Conservation (phyloP, 2,888 invertebrate genomes). For the Andrena praecox region DNA sequence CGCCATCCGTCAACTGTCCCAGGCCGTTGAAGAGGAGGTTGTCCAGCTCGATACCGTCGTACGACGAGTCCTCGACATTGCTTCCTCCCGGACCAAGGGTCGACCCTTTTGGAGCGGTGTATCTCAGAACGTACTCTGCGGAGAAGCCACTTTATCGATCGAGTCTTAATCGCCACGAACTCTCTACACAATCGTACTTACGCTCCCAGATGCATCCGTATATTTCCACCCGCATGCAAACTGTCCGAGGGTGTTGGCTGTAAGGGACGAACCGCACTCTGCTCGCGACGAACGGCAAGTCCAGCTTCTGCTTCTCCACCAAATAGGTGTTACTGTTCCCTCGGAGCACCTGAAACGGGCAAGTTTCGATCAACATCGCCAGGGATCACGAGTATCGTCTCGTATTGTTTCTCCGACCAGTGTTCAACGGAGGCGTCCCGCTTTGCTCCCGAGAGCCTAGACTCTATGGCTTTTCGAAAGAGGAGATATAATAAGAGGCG, state of each 20-base stretch:
- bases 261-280: conserved; percentile 95
- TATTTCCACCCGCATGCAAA: conserved; percentile 96
- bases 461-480: not conserved
- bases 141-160: not conserved
- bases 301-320: conserved; percentile 89
- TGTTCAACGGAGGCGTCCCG: conserved; percentile 17
- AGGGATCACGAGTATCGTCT: not conserved
- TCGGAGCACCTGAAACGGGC: conserved; percentile 88
- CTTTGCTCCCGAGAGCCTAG: conserved; percentile 30
- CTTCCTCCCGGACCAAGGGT: conserved; percentile 87
- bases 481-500: too few species aligned
- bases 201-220: conserved; percentile 94
- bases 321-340: conserved; percentile 93
- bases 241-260: conserved; percentile 93
- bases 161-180: not conserved
- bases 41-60: conserved; percentile 89
- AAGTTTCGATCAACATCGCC: not conserved
- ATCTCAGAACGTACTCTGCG: conserved; percentile 89
- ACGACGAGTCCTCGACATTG: conserved; percentile 92
- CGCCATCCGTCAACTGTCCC: conserved; percentile 93
- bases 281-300: conserved; percentile 94
- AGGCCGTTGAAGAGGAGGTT: conserved; percentile 89
- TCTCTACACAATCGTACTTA: conserved; percentile 84
- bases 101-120: conserved; percentile 89
- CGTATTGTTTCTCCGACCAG: not conserved